A percentile compares a stretch with the other conserved stretches of the same genome.
These are phyloP conservation scores for Mormyrus hasselquistii DNA, from an alignment of 2,797 vertebrate genomes.

Conservation along the genomic window DNA sequence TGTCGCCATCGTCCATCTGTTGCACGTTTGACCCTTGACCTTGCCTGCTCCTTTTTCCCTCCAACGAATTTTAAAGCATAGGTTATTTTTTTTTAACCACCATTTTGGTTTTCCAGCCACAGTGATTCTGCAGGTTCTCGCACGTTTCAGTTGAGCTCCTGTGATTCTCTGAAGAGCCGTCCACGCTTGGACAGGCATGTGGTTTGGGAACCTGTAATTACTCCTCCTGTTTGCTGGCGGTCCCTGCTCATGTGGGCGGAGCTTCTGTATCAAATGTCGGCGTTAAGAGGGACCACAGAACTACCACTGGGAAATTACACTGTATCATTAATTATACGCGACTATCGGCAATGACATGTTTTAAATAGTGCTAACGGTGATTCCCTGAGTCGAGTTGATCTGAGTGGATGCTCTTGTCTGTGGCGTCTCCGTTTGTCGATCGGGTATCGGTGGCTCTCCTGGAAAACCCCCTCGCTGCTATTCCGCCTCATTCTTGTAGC, in stretches of 20 bases:
- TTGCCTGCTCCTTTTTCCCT: not conserved
- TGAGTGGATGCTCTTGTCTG: not conserved
- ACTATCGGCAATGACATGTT: not conserved
- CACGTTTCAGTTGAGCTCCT: not conserved
- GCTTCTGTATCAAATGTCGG: not conserved
- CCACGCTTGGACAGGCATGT: not conserved
- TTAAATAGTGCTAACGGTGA: not conserved
- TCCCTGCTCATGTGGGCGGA: not conserved
- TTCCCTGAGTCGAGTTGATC: not conserved
- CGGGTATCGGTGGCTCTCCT: not conserved
- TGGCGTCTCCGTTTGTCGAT: not conserved
- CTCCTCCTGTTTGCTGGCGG: not conserved
- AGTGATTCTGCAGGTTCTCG: not conserved
- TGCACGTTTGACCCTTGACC: not conserved
- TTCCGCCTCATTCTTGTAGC: not conserved
- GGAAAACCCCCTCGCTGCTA: not conserved
- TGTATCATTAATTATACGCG: not conserved
- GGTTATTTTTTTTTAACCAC: not conserved
- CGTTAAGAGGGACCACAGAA: not conserved
- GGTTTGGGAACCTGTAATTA: conserved; percentile 6
- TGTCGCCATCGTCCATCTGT: not conserved
- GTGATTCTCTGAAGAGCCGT: not conserved
- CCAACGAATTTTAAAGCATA: not conserved
- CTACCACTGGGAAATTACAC: not conserved
- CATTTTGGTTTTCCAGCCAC: not conserved